These are phyloP conservation scores for Sebastes cheni DNA, from an alignment of 2,797 vertebrate species.

Conservation along the genomic window DNA sequence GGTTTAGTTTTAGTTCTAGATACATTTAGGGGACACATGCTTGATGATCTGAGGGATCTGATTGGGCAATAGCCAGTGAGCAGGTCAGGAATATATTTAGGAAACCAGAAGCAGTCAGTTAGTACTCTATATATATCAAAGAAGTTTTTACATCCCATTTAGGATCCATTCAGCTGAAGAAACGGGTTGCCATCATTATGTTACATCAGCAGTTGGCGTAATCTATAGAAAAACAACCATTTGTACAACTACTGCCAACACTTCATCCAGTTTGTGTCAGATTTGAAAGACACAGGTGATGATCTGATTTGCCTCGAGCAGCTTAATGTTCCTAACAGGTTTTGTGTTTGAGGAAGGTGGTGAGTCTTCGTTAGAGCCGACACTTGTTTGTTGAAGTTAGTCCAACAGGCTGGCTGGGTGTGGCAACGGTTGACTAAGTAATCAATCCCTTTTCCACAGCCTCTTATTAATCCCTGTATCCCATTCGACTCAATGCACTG, in stretches of 20 bases:
- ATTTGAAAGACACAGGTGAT: slow-evolving; percentile 61
- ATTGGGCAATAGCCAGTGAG: not conserved
- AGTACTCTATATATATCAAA: not conserved
- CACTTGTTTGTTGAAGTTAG: slow-evolving; percentile 81
- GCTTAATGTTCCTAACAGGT: slow-evolving; percentile 73
- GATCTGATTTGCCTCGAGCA: slow-evolving; percentile 81
- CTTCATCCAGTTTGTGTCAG: slow-evolving; percentile 31
- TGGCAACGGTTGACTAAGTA: slow-evolving; percentile 71
- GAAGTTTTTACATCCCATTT: not conserved
- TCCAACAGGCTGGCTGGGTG: slow-evolving; percentile 71
- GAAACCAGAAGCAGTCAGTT: not conserved
- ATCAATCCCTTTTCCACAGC: slow-evolving; percentile 65
- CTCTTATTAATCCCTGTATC: slow-evolving; percentile 50
- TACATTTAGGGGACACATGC: not conserved
- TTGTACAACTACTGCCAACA: not conserved
- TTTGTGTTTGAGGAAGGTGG: slow-evolving; percentile 81
- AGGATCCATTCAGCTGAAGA: not conserved
- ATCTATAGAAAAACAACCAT: not conserved
- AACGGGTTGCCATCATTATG: not conserved
- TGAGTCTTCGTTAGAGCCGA: slow-evolving; percentile 50
- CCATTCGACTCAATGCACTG: slow-evolving; percentile 26
- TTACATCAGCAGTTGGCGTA: not conserved
- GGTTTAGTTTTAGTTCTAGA: accelerated
- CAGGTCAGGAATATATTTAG: not conserved
- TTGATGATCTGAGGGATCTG: not conserved